phyloP scores from a whole-genome alignment of 2,113 vertebrate genomes.

The Lasiurus cinereus region DNA sequence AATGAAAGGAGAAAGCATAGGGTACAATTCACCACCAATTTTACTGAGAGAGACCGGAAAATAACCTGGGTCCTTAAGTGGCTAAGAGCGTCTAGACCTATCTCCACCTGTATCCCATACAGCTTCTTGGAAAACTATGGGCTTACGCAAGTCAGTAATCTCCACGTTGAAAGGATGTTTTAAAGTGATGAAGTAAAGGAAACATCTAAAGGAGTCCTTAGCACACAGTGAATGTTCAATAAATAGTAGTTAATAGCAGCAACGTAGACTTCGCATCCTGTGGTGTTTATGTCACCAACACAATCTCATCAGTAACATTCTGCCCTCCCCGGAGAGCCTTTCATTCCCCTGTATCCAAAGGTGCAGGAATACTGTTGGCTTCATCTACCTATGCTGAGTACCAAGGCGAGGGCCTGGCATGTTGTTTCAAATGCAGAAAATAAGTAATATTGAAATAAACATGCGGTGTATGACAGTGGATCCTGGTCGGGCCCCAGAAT shows the following conservation, averaged over 20 bases:
- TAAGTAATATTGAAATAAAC: not conserved
- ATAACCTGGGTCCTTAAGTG: not conserved
- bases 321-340: not conserved
- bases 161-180: not conserved
- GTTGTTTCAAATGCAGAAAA: constrained; percentile 7
- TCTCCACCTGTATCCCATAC: not conserved
- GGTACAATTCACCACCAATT: not conserved
- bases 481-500: constrained; percentile 26
- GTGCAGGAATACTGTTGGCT: not conserved
- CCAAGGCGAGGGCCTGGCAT: not conserved
- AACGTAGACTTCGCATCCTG: not conserved
- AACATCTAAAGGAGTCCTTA: not conserved
- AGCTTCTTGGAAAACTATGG: not conserved
- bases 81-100: not conserved
- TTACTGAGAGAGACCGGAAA: not conserved
- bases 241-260: not conserved
- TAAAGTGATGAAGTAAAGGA: not conserved
- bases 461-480: not conserved
- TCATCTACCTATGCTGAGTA: not conserved
- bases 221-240: not conserved
- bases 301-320: not conserved
- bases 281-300: not conserved
- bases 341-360: not conserved
- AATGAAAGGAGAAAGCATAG: not conserved
- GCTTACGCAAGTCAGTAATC: not conserved